phyloP scores from a whole-genome alignment of 2,888 invertebrate genomes.

The Bellardia pandia region DNA sequence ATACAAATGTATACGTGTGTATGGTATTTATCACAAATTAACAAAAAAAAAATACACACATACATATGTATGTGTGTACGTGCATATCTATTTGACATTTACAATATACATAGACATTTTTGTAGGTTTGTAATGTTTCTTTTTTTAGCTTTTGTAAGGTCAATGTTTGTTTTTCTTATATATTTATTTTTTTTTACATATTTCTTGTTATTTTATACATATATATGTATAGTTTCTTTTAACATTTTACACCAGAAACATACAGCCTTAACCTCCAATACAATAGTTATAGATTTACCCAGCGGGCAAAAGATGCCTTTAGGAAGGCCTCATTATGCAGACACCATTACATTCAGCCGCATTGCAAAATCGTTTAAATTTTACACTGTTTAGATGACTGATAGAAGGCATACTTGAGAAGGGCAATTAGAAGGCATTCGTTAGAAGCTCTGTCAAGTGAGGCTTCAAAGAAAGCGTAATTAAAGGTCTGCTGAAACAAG shows the following conservation, averaged over 20 bases:
- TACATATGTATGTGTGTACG: background rate
- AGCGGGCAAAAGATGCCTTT: too few species aligned
- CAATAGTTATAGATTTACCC: constrained; percentile 25
- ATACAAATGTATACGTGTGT: background rate
- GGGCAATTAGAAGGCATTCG: too few species aligned
- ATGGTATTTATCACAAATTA: background rate
- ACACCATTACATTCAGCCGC: too few species aligned
- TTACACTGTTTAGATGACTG: too few species aligned
- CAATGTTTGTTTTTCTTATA: constrained; percentile 69
- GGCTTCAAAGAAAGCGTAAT: too few species aligned
- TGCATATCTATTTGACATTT: background rate
- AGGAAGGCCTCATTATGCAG: too few species aligned
- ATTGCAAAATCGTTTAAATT: too few species aligned
- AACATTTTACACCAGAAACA: constrained; percentile 19
- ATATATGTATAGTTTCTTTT: background rate
- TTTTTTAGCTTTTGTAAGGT: constrained; percentile 63
- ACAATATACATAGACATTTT: background rate
- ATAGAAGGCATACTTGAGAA: too few species aligned
- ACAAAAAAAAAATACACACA: too few species aligned
- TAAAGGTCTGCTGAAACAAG: too few species aligned
- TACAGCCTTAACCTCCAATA: constrained; percentile 48
- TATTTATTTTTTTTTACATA: constrained; percentile 18
- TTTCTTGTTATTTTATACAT: constrained; percentile 33
- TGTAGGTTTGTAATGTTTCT: constrained; percentile 34
- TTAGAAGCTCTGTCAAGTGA: too few species aligned